These are phyloP conservation scores for Drosophila saltans DNA, from an alignment of 1,140 invertebrate genomes.

Conservation along the genomic window DNA sequence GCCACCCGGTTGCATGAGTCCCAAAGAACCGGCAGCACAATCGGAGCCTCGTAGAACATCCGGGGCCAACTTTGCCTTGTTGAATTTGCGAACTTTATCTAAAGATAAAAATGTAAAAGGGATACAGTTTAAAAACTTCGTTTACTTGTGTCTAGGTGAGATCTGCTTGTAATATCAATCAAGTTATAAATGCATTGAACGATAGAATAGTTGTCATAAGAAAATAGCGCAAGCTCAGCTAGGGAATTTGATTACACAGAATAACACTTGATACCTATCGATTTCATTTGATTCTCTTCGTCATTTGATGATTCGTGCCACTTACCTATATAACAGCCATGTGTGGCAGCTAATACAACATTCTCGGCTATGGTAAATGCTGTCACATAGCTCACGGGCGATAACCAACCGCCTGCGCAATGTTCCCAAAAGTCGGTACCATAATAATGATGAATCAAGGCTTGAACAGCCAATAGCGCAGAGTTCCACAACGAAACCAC, in stretches of 20 bases:
- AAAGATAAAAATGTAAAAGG: constrained; percentile 32
- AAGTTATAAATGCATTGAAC: too few relatives aligned
- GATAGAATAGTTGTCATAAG: too few relatives aligned
- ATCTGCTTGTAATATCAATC: too few relatives aligned
- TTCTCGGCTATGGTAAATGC: constrained; percentile 85
- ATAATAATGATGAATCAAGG: constrained; percentile 87
- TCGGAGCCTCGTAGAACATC: constrained; percentile 85
- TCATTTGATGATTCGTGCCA: constrained; percentile 25
- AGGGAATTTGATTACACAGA: too few relatives aligned
- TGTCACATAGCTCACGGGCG: constrained; percentile 86
- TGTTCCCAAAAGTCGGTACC: constrained; percentile 85
- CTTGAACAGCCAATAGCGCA: constrained; percentile 85
- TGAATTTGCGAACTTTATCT: constrained; percentile 86
- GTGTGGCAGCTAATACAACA: constrained; percentile 84
- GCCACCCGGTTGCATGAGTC: constrained; percentile 85
- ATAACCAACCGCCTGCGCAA: constrained; percentile 85
- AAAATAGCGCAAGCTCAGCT: too few relatives aligned
- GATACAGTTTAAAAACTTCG: not conserved
- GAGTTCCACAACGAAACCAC: constrained; percentile 87
- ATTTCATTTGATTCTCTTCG: not conserved
- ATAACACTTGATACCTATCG: too few relatives aligned
- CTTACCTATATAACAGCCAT: constrained; percentile 86
- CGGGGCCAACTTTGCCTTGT: constrained; percentile 84
- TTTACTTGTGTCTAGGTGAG: not conserved
- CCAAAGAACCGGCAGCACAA: constrained; percentile 85